These are phyloP conservation scores for Pammene aurita DNA, from an alignment of 2,888 invertebrate genomes.

Conservation along the genomic window DNA sequence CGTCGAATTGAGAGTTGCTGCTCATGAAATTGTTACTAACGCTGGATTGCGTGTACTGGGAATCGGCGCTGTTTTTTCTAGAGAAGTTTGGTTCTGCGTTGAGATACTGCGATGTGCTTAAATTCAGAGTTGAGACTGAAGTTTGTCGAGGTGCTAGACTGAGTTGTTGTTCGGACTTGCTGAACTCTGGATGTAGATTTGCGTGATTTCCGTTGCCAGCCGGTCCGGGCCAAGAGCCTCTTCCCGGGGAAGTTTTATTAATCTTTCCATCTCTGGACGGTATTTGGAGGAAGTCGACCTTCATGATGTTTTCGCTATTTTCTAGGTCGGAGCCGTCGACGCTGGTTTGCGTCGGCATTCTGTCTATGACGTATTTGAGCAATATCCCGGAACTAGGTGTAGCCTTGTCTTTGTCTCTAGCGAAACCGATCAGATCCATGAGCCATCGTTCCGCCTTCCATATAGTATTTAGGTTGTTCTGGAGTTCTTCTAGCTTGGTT, in stretches of 20 bases:
- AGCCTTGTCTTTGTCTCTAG: constrained; percentile 88
- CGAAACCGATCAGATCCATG: constrained; percentile 96
- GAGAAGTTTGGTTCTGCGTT: constrained; percentile 74
- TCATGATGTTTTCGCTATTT: constrained; percentile 77
- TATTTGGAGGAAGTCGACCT: constrained; percentile 84
- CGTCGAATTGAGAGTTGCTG: constrained; percentile 75
- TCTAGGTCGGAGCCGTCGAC: constrained; percentile 65
- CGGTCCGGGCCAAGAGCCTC: constrained; percentile 94
- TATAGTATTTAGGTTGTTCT: constrained; percentile 91
- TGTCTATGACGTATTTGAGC: constrained; percentile 72
- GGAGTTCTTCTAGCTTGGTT: constrained; percentile 91
- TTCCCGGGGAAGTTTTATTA: constrained; percentile 89
- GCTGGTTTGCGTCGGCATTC: constrained; percentile 58
- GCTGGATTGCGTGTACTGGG: constrained; percentile 82
- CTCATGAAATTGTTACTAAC: constrained; percentile 71
- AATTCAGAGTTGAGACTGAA: constrained; percentile 77
- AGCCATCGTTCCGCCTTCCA: constrained; percentile 99
- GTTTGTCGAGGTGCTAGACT: constrained; percentile 81
- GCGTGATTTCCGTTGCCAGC: constrained; percentile 82
- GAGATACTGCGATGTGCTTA: constrained; percentile 81
- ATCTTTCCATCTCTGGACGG: constrained; percentile 89
- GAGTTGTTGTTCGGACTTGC: constrained; percentile 92
- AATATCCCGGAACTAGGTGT: constrained; percentile 75
- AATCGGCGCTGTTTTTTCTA: constrained; percentile 84
- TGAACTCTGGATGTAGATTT: constrained; percentile 87